A percentile compares a stretch with the other conserved stretches of the same genome.
Conservation (phyloP, 1,140 invertebrate genomes). For the Spodoptera litura region DNA sequence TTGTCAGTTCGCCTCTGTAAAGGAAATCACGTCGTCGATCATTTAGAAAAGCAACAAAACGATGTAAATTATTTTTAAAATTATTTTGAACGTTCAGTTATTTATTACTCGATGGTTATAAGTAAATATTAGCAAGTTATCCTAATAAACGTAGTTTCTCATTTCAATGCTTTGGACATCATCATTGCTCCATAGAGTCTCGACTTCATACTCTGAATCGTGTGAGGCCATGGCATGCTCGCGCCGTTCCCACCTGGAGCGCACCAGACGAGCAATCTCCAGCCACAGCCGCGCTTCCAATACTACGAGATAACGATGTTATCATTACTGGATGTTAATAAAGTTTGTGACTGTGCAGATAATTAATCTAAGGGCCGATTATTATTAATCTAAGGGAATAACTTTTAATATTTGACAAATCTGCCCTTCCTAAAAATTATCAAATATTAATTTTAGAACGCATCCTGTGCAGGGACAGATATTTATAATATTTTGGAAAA, state of each 20-base stretch:
- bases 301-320: conserved; percentile 56
- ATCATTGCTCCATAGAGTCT: conserved; percentile 74
- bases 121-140: neutral
- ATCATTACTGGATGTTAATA: too few species aligned
- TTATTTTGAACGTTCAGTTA: neutral
- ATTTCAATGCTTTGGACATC: conserved; percentile 78
- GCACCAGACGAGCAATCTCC: conserved; percentile 68
- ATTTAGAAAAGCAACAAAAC: too few species aligned
- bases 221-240: conserved; percentile 49
- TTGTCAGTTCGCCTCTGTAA: too few species aligned
- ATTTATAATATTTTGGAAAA: neutral
- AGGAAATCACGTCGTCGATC: too few species aligned
- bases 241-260: conserved; percentile 66
- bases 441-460: too few species aligned
- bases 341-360: too few species aligned
- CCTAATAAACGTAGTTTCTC: conserved; percentile 70
- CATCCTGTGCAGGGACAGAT: too few species aligned
- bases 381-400: too few species aligned
- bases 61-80: too few species aligned
- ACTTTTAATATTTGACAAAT: too few species aligned
- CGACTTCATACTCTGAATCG: conserved; percentile 59
- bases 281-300: conserved; percentile 76
- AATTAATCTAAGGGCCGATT: too few species aligned
- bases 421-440: too few species aligned
- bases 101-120: neutral